Base-by-base conservation (phyloP, 64 coral and sea anemone genomes). In the Dendrophyllia cribrosa region DNA sequence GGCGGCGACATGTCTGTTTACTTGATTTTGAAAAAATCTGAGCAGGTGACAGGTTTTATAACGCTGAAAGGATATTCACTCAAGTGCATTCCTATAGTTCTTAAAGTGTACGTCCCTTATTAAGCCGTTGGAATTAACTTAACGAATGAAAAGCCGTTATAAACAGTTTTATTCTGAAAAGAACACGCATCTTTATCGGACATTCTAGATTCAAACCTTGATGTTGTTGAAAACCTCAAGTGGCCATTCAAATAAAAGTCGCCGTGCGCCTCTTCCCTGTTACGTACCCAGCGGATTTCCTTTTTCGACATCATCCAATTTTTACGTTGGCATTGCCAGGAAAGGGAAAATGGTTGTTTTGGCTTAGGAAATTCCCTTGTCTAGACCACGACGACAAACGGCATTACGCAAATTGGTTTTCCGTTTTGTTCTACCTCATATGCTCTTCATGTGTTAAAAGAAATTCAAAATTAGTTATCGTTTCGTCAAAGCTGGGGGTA, bases 21-120 rank as follows among this genome's bases (percentile, higher is more conserved):
- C 53, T 79, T 79, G 77, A 79, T 16, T 79, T 79, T 79, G 77
- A 17, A 23, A 43, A 56, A 43, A 12, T 9, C 53, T 34, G 9
- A 10, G 4, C 13, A 17, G 43, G 10, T 59, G 77, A 60, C 77
- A 61, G 9, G n/a, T 79, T 79, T 6, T 16, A 79, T 79, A 11
- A 2, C 21, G 14, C 55, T 24, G 15, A 79, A 26, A 5, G 55
- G 5, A 12, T 17, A 49, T 74, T 49, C 2, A 49, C 3, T 75
- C 4, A 50, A 50, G 44, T 49, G 72, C 72, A 50, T 75, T 75
- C 77, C 23, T 6, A 59, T 43, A 43, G 12, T 34, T 59, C 51
- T 17, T 56, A 4, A 58, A 43, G 77, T 53, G 14, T 10, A 53
- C 21, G 20, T n/a, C 20, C 3, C 51, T 77, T 55, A 56, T 8